phyloP scores from a whole-genome alignment of 2,888 invertebrate genomes.

The Gryllus longicercus region DNA sequence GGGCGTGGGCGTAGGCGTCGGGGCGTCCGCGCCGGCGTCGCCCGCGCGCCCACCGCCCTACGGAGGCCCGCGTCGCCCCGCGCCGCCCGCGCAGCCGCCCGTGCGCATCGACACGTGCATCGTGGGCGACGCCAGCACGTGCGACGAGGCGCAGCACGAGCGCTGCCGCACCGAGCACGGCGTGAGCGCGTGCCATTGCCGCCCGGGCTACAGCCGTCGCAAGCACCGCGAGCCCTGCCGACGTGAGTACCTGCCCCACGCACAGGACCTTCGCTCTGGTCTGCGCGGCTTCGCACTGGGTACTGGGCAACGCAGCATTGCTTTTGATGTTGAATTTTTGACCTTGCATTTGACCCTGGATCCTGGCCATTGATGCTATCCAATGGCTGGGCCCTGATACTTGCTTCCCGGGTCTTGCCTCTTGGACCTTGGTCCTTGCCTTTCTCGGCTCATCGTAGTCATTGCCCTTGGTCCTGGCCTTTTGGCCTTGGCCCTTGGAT shows the following conservation, averaged over 20 bases:
- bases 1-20: constrained; percentile 65
- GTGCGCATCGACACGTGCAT: constrained; percentile 81
- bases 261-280: too few relatives aligned
- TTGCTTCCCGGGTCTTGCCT: too few relatives aligned
- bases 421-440: too few relatives aligned
- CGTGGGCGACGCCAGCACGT: constrained; percentile 87
- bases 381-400: too few relatives aligned
- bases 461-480: too few relatives aligned
- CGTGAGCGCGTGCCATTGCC: constrained; percentile 83
- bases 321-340: too few relatives aligned
- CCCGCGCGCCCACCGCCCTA: constrained; percentile 87
- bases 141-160: constrained; percentile 83
- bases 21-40: constrained; percentile 72
- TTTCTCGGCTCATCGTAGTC: too few relatives aligned
- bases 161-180: constrained; percentile 80
- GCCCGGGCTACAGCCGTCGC: constrained; percentile 65
- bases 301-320: too few relatives aligned
- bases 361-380: too few relatives aligned
- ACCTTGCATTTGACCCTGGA: too few relatives aligned
- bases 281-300: too few relatives aligned
- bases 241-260: constrained; percentile 37
- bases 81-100: constrained; percentile 54
- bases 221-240: constrained; percentile 74
- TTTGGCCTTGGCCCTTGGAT: too few relatives aligned
- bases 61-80: constrained; percentile 80